Conservation (phyloP, 35 echinoderm and acorn worm species). For the Diadema setosum region DNA sequence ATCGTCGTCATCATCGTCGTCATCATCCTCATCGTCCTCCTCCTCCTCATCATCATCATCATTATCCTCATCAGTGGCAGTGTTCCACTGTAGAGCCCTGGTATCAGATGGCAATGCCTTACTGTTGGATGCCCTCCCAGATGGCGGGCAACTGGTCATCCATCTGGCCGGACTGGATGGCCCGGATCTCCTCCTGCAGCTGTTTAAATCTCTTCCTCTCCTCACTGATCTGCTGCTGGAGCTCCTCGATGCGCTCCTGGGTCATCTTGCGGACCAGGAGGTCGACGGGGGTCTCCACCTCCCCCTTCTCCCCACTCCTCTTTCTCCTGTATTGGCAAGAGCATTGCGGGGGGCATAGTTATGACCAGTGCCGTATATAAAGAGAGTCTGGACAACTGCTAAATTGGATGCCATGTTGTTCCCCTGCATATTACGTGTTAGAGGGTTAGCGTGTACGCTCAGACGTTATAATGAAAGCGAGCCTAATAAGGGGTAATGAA, state of each 20-base stretch:
- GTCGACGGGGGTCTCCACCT: constrained; percentile 77
- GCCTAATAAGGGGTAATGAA: too few relatives aligned
- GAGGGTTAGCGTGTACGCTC: too few relatives aligned
- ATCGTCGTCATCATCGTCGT: neutral
- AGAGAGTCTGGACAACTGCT: too few relatives aligned
- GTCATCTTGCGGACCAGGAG: constrained; percentile 85
- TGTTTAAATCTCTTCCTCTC: constrained; percentile 65
- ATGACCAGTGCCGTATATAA: too few relatives aligned
- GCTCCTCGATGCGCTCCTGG: constrained; percentile 84
- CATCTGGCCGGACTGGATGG: constrained; percentile 59
- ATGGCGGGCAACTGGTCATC: constrained; percentile 75
- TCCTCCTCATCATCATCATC: neutral
- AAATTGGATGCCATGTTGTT: too few relatives aligned
- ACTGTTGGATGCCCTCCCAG: constrained; percentile 70
- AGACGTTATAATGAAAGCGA: too few relatives aligned
- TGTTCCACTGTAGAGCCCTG: too few relatives aligned
- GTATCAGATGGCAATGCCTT: neutral
- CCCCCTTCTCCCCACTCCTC: constrained; percentile 70
- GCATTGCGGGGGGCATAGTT: too few relatives aligned
- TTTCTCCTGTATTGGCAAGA: constrained; percentile 70
- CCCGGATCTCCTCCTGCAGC: constrained; percentile 71
- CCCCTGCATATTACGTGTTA: too few relatives aligned
- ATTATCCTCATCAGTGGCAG: too few relatives aligned
- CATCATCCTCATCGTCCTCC: neutral
- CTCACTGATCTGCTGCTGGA: constrained; percentile 75